Evolutionary conservation across 2,797 vertebrate species (phyloP).

Genomic region (Apogon hyalosoma): DNA sequence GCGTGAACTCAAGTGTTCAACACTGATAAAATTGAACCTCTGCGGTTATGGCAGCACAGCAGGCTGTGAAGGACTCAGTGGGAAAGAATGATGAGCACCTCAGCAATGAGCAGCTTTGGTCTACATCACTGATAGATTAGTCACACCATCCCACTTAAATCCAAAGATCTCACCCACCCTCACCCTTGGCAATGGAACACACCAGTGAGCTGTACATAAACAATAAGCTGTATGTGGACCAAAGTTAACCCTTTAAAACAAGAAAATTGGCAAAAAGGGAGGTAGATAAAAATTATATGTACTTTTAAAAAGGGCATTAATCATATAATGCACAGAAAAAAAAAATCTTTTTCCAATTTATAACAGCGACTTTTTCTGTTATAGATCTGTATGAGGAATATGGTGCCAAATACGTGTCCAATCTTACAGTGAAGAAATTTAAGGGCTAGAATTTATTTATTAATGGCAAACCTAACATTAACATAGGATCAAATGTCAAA

Average conservation of each 20-base stretch:
- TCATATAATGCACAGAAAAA: not conserved
- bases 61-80: slow-evolving; percentile 61
- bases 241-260: slow-evolving; percentile 4
- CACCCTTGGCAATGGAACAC: slow-evolving; percentile 41
- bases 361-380: slow-evolving; percentile 5
- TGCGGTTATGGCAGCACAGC: slow-evolving; percentile 50
- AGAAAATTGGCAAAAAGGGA: not conserved
- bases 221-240: not conserved
- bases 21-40: slow-evolving; percentile 49
- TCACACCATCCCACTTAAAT: slow-evolving; percentile 53
- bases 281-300: not conserved
- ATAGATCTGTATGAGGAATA: slow-evolving; percentile 21
- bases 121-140: slow-evolving; percentile 73
- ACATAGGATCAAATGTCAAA: slow-evolving; percentile 59
- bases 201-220: slow-evolving; percentile 14
- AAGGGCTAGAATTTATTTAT: slow-evolving; percentile 28
- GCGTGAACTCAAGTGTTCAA: slow-evolving; percentile 14
- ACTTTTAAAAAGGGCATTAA: too few species aligned
- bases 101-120: slow-evolving; percentile 66
- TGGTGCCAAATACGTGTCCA: slow-evolving; percentile 39
- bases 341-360: slow-evolving; percentile 1
- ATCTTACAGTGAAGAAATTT: slow-evolving; percentile 57
- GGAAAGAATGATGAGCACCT: slow-evolving; percentile 80
- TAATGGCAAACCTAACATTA: slow-evolving; percentile 58
- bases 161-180: slow-evolving; percentile 54